Evolutionary conservation across 1,140 invertebrate genomes (phyloP), one percentile per base, ranked within the genome.

Genomic region (Drosophila hydei): DNA sequence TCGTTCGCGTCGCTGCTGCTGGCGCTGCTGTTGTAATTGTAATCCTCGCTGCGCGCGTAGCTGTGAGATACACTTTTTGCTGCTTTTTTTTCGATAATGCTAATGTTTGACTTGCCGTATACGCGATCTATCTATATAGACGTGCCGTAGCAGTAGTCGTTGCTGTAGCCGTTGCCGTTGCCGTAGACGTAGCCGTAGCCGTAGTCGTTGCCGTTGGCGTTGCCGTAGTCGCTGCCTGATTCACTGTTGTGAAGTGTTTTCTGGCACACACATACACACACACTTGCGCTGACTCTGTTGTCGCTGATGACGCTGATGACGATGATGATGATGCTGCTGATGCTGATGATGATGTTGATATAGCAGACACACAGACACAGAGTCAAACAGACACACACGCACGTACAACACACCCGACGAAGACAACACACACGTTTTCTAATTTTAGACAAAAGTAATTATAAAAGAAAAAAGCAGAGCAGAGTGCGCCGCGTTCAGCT

Each of bases 401-500:
- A 61, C 58, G 25, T 45, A 62, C 65, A 52, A 52, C 21, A 62
- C 60, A 67, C 61, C 68, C 68, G 68, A 71, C 68, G 68, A 56
- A 68, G 63, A 72, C 79, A 80, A 84, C 79, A 90, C 84, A 89
- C 89, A 91, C 89, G 88, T 91, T 81, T 91, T 91, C 89, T 91
- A 91, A 91, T 90, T 91, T 91, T 91, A 91, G 89, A 90, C 89
- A 91, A 90, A 88, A 88, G 89, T 91, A 91, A 91, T 91, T 91
- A 91, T 90, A 91, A 89, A 89, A 77, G 70, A 83, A 83, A 84
- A 88, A 88, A 88, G 67, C 79, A 79, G 81, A 88, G 83, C 83
- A 83, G 83, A 88, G 83, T 88, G 84, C 83, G 83, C 83, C 75
- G 78, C 83, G 83, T 75, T 84, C 75, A 83, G 78, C 79, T 77